A percentile compares a stretch with the other conserved stretches of the same genome.
These are phyloP conservation scores for Drosophila kanapiae DNA, from an alignment of 1,140 invertebrate genomes.

Conservation along the genomic window DNA sequence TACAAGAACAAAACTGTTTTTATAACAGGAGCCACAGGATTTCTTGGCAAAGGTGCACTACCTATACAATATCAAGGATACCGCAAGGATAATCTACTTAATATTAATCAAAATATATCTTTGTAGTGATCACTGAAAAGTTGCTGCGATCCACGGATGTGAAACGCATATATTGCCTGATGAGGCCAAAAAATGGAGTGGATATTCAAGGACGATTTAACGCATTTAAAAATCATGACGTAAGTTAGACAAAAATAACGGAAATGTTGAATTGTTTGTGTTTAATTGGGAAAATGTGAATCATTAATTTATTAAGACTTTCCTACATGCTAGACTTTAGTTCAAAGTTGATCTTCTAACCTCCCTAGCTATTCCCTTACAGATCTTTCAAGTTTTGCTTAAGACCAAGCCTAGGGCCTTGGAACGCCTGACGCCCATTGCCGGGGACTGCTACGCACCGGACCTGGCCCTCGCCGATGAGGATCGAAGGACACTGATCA, in stretches of 20 bases:
- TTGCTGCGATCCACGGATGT: conserved; percentile 91
- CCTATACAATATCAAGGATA: neutral
- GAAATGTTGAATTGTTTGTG: no score
- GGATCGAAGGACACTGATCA: conserved; percentile 82
- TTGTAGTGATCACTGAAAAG: conserved; percentile 90
- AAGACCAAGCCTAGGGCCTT: conserved; percentile 33
- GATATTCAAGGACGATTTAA: conserved; percentile 88
- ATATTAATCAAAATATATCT: neutral
- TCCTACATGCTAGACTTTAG: no score
- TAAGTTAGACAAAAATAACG: conserved; percentile 23
- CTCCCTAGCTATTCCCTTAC: no score
- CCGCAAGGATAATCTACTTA: neutral
- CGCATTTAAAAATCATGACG: conserved; percentile 85
- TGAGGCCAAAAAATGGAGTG: conserved; percentile 91
- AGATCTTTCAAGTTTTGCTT: conserved; percentile 46
- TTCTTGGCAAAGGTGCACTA: conserved; percentile 89
- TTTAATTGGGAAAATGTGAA: no score
- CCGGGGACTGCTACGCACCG: conserved; percentile 87
- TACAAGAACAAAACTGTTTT: conserved; percentile 88
- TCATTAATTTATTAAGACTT: no score
- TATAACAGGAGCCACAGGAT: conserved; percentile 90
- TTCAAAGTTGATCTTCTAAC: neutral
- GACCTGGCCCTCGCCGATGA: conserved; percentile 89
- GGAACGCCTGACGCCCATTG: conserved; percentile 79
- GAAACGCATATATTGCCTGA: conserved; percentile 90